Percentiles rank a stretch among this genome's conserved stretches.
These are phyloP conservation scores for Galeopterus variegatus DNA, from an alignment of 2,113 vertebrate species.

Conservation along the genomic window DNA sequence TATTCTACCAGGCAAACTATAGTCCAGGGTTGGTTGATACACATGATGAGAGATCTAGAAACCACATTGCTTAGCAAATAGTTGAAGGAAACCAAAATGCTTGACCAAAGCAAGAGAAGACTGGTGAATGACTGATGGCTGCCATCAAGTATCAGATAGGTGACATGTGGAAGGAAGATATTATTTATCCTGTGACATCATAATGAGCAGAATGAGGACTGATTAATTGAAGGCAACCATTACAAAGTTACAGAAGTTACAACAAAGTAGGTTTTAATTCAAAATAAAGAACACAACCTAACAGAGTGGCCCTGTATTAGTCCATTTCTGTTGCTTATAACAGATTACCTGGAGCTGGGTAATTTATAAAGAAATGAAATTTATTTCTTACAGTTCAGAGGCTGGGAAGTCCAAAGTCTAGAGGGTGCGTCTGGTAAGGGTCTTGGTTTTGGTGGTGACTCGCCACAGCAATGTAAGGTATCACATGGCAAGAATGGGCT, in stretches of 20 bases:
- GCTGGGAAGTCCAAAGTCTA: too few species aligned
- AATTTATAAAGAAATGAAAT: too few species aligned
- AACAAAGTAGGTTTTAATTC: background rate
- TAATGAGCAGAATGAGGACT: background rate
- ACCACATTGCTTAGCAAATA: background rate
- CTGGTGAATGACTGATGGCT: background rate
- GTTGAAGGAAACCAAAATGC: background rate
- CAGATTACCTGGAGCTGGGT: too few species aligned
- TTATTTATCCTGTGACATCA: background rate
- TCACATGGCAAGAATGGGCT: too few species aligned
- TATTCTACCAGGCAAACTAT: background rate
- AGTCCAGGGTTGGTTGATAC: background rate
- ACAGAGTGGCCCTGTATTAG: background rate
- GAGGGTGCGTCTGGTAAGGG: too few species aligned
- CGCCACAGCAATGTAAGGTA: too few species aligned
- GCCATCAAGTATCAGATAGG: background rate
- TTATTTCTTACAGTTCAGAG: too few species aligned
- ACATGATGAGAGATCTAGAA: background rate
- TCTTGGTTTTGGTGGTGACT: too few species aligned
- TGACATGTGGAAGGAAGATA: background rate
- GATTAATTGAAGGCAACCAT: background rate
- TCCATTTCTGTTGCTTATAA: too few species aligned
- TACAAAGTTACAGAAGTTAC: background rate
- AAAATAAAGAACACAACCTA: background rate
- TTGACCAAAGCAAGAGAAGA: background rate